A percentile compares a stretch with the other conserved stretches of the same genome.
These are phyloP conservation scores for Gymnothorax javanicus DNA, from an alignment of 2,797 vertebrate species.

Conservation along the genomic window DNA sequence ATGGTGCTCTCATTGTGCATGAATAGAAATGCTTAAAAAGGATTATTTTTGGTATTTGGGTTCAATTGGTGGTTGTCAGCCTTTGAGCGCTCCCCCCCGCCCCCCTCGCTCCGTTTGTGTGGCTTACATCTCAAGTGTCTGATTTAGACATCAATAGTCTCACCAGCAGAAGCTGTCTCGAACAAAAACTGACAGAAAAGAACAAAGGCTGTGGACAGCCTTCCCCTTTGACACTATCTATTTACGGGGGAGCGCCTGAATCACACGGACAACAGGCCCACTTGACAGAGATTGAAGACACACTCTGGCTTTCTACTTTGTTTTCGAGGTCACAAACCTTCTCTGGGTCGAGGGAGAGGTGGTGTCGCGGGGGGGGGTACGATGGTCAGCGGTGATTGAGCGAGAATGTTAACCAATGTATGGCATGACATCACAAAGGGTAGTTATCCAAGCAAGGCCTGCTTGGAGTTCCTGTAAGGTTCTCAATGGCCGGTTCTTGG, in stretches of 20 bases:
- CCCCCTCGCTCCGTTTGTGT: constrained; percentile 58
- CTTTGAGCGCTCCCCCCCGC: constrained; percentile 60
- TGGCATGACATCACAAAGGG: background rate
- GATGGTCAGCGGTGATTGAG: background rate
- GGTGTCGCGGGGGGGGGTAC: too few species aligned
- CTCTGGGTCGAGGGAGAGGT: background rate
- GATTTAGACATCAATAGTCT: constrained; percentile 65
- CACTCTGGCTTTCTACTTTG: background rate
- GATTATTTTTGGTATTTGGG: constrained; percentile 72
- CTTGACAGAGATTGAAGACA: constrained; percentile 24
- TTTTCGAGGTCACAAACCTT: background rate
- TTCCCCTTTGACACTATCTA: constrained; percentile 28
- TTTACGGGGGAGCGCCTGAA: constrained; percentile 25
- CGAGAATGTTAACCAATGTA: too few species aligned
- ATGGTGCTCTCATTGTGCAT: constrained; percentile 49
- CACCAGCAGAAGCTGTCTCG: constrained; percentile 45
- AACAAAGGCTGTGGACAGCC: constrained; percentile 44
- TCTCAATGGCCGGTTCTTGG: constrained; percentile 11
- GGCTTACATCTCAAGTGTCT: constrained; percentile 58
- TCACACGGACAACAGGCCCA: background rate
- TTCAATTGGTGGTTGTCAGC: constrained; percentile 79
- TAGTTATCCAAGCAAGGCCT: background rate
- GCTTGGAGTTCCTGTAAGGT: background rate
- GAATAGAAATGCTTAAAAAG: constrained; percentile 75
- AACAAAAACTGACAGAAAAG: constrained; percentile 66